These are phyloP conservation scores for Cacatua alba DNA, from an alignment of 2,113 vertebrate species.

Conservation along the genomic window DNA sequence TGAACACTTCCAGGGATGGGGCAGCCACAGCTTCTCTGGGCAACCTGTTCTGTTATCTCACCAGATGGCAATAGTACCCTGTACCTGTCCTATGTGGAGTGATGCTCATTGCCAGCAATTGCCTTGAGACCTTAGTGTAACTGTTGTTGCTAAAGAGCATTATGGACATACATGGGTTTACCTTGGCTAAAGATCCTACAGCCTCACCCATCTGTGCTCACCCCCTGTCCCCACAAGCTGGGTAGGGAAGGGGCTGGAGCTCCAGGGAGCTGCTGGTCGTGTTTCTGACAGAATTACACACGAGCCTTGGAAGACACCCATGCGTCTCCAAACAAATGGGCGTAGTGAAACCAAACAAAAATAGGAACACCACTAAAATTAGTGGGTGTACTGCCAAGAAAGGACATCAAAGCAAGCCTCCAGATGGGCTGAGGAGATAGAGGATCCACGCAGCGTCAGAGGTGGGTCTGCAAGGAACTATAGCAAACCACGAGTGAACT, in stretches of 20 bases:
- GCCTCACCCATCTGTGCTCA: not conserved
- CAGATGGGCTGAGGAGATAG: constrained; percentile 45
- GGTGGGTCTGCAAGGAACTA: not conserved
- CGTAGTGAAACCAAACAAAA: not conserved
- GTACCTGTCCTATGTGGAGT: not conserved
- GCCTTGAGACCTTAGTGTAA: not conserved
- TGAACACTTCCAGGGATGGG: not conserved
- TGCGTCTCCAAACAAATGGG: not conserved
- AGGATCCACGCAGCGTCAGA: not conserved
- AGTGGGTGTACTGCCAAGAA: not conserved
- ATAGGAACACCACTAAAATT: constrained; percentile 15
- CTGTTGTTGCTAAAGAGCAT: not conserved
- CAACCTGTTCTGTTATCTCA: not conserved
- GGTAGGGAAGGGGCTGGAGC: fast-evolving
- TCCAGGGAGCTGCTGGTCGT: not conserved
- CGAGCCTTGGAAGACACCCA: not conserved
- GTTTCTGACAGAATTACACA: not conserved
- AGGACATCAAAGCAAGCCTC: constrained; percentile 49
- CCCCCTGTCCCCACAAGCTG: not conserved
- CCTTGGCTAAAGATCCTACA: not conserved
- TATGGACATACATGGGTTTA: not conserved
- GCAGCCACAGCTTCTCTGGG: not conserved
- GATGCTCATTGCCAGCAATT: not conserved
- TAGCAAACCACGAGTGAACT: not conserved
- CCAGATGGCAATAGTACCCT: not conserved